Evolutionary conservation across 2,888 invertebrate species (phyloP).

Genomic region (Brenthis daphne): DNA sequence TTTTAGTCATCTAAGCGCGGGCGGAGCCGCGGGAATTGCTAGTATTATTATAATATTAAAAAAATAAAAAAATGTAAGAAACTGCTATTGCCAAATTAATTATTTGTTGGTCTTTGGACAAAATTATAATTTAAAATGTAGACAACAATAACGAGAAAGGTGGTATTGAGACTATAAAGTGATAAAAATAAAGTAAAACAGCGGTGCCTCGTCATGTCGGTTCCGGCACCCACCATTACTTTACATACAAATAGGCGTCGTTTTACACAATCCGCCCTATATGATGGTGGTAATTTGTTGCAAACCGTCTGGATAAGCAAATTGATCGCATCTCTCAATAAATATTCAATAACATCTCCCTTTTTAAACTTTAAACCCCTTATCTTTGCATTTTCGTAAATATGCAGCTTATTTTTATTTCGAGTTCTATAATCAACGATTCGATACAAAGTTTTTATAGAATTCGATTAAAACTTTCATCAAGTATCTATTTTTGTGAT

Average conservation of each 20-base stretch:
- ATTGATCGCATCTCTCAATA: slow-evolving; percentile 71
- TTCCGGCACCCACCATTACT: slow-evolving; percentile 74
- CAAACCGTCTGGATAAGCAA: slow-evolving; percentile 76
- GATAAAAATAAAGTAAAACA: slow-evolving; percentile 30
- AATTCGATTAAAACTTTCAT: too few relatives aligned
- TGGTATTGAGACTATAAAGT: slow-evolving; percentile 5
- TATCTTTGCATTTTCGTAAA: slow-evolving; percentile 6
- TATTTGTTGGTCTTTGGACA: too few relatives aligned
- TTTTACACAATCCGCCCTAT: slow-evolving; percentile 80
- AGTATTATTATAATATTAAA: too few relatives aligned
- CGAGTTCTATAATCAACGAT: neutral
- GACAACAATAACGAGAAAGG: neutral
- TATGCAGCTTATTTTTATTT: neutral
- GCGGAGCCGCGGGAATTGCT: too few relatives aligned
- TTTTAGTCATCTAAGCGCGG: too few relatives aligned
- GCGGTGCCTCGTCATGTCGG: slow-evolving; percentile 47
- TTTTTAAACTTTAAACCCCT: slow-evolving; percentile 26
- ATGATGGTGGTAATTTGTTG: slow-evolving; percentile 77
- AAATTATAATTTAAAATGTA: neutral
- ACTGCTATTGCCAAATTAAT: too few relatives aligned
- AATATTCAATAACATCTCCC: slow-evolving; percentile 57
- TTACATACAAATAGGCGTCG: slow-evolving; percentile 80
- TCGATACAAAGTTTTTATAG: too few relatives aligned
- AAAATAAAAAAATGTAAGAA: too few relatives aligned
- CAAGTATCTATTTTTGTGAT: too few relatives aligned